phyloP scores from a whole-genome alignment of 2,888 invertebrate genomes.

The Sinotaia quadrata region DNA sequence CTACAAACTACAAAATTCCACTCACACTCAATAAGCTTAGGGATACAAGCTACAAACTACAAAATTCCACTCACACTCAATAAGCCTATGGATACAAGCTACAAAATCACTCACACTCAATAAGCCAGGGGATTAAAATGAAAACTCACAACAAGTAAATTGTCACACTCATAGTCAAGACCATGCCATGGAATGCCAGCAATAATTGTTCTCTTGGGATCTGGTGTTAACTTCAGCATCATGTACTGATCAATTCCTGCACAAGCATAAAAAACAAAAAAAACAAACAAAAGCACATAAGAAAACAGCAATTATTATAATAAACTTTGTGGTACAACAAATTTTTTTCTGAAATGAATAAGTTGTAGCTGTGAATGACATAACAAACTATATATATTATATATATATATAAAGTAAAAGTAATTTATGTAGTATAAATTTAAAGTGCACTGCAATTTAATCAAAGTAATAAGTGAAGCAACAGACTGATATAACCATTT shows the following conservation, averaged over 20 bases:
- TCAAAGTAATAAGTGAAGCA: no score
- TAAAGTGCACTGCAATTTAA: no score
- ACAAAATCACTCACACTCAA: background rate
- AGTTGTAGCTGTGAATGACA: no score
- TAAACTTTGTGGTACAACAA: no score
- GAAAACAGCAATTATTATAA: no score
- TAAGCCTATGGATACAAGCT: background rate
- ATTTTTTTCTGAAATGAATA: no score
- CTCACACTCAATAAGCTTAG: background rate
- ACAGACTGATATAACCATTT: no score
- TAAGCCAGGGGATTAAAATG: no score
- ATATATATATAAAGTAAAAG: no score
- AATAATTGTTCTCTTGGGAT: conserved; percentile 19
- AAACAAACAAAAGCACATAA: no score
- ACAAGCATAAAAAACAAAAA: background rate
- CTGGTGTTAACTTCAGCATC: background rate
- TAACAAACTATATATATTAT: no score
- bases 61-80: background rate
- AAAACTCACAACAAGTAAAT: background rate
- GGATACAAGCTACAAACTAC: background rate
- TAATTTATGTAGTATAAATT: no score
- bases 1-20: background rate
- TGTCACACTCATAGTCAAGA: conserved; percentile 29
- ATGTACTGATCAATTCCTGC: conserved; percentile 36
- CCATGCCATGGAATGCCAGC: conserved; percentile 39